Evolutionary conservation across 2,888 invertebrate genomes (phyloP).

Genomic region (Ceraclea dissimilis): DNA sequence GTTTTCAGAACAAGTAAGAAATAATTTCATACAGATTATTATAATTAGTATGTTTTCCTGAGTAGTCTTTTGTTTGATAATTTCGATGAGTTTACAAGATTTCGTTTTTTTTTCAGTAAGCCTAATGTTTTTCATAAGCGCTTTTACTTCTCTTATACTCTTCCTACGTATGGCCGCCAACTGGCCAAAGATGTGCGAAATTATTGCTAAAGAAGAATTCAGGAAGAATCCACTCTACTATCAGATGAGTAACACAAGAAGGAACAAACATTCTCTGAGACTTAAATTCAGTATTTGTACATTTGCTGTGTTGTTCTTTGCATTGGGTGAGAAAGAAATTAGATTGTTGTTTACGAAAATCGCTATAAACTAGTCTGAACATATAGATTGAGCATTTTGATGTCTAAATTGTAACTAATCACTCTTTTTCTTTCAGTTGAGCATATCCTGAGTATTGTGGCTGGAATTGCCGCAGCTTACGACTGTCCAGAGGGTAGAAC

Average conservation of each 20-base stretch:
- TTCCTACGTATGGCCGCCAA: constrained; percentile 42
- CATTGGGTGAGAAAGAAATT: constrained; percentile 7
- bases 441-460: constrained; percentile 53
- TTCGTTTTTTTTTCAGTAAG: constrained; percentile 32
- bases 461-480: constrained; percentile 41
- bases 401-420: no score
- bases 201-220: constrained; percentile 12
- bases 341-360: no score
- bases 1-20: constrained; percentile 17
- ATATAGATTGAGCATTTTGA: no score
- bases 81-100: no score
- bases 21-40: no score
- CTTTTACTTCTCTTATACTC: constrained; percentile 43
- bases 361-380: no score
- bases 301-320: constrained; percentile 14
- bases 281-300: constrained; percentile 12
- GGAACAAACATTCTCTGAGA: constrained; percentile 3
- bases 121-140: constrained; percentile 50
- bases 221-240: background rate
- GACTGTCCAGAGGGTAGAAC: constrained; percentile 31
- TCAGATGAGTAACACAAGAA: background rate
- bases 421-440: constrained; percentile 44
- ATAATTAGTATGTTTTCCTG: background rate
- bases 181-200: constrained; percentile 38
- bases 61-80: no score